Conservation (phyloP, 2,888 invertebrate genomes). For the Reticulitermes lucifugus region DNA sequence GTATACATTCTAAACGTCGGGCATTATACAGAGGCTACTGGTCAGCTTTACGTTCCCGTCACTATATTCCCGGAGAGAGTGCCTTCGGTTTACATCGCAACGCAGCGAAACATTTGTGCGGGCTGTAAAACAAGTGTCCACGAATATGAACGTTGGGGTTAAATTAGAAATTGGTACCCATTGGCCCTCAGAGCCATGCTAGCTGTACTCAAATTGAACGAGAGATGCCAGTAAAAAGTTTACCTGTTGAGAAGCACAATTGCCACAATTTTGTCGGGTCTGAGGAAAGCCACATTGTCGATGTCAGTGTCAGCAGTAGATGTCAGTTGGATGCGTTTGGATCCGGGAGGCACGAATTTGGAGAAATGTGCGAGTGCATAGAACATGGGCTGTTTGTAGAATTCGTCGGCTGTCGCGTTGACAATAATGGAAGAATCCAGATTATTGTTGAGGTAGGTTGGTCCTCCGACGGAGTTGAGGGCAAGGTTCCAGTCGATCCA, state of each 20-base stretch:
- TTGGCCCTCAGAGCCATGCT: too few relatives aligned
- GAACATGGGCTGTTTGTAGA: slow-evolving; percentile 90
- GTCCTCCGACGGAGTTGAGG: slow-evolving; percentile 79
- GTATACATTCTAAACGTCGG: too few relatives aligned
- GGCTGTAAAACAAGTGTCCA: too few relatives aligned
- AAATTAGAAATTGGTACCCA: too few relatives aligned
- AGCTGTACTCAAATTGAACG: too few relatives aligned
- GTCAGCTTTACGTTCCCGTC: too few relatives aligned
- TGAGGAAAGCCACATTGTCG: slow-evolving; percentile 46
- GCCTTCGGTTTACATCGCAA: too few relatives aligned
- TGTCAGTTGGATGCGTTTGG: slow-evolving; percentile 21
- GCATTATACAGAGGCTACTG: too few relatives aligned
- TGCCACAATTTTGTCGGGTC: slow-evolving; percentile 40
- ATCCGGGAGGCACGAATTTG: slow-evolving; percentile 44
- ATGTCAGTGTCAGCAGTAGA: background rate
- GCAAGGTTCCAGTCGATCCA: slow-evolving; percentile 95
- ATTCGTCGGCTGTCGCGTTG: slow-evolving; percentile 72
- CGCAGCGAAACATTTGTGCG: too few relatives aligned
- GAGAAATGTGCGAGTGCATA: slow-evolving; percentile 45
- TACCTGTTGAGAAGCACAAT: slow-evolving; percentile 44
- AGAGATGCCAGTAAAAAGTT: background rate
- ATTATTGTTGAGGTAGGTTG: slow-evolving; percentile 81
- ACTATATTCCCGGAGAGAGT: too few relatives aligned
- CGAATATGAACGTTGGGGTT: too few relatives aligned
- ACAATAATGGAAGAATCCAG: slow-evolving; percentile 85